phyloP scores from a whole-genome alignment of 2,797 vertebrate genomes.

The Melopsittacus undulatus region DNA sequence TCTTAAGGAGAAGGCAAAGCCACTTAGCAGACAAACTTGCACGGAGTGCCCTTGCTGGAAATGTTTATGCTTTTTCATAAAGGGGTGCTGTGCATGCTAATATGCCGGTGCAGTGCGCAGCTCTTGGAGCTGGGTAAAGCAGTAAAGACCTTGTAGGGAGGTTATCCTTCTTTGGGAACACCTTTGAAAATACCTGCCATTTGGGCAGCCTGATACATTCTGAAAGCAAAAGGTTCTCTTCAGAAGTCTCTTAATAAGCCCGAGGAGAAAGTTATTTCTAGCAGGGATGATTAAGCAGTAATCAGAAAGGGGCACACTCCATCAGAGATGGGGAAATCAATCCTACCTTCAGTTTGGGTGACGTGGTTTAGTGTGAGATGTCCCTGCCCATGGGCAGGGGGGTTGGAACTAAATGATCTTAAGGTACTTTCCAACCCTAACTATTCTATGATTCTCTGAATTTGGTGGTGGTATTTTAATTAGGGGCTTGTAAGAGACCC shows the following conservation, averaged over 20 bases:
- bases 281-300: conserved; percentile 27
- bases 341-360: not conserved
- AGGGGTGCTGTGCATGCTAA: conserved; percentile 53
- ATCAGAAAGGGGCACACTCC: not conserved
- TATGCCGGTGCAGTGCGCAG: not conserved
- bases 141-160: conserved; percentile 45
- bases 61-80: conserved; percentile 30
- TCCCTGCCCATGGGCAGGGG: too few species aligned
- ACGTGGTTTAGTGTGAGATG: too few species aligned
- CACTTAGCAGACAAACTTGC: not conserved
- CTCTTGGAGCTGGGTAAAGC: conserved; percentile 5
- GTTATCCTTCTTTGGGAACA: conserved; percentile 32
- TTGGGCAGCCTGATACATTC: not conserved
- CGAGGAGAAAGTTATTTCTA: conserved; percentile 1
- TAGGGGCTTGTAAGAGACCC: not conserved
- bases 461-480: not conserved
- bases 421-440: too few species aligned
- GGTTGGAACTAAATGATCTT: too few species aligned
- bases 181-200: conserved; percentile 4
- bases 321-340: not conserved
- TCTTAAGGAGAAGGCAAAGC: conserved; percentile 3
- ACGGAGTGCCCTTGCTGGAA: conserved; percentile 49
- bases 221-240: not conserved
- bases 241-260: not conserved
- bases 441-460: too few species aligned